phyloP scores from a whole-genome alignment of 2,888 invertebrate genomes.

The Trachelus tabidus region DNA sequence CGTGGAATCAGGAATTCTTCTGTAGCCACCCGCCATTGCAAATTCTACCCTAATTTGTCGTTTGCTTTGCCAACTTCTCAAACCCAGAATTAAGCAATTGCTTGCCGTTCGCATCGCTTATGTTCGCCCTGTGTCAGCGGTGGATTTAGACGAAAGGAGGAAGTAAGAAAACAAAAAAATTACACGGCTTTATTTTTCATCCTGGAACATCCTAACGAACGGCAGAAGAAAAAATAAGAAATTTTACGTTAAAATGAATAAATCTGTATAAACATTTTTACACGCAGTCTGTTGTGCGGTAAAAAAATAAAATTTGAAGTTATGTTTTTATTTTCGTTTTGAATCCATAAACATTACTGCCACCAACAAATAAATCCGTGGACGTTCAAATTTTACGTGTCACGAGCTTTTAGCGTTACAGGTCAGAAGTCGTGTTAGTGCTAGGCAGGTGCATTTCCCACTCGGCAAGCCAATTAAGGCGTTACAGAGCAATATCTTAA shows the following conservation, averaged over 20 bases:
- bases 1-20: slow-evolving; percentile 32
- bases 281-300: background rate
- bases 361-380: background rate
- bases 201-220: background rate
- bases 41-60: slow-evolving; percentile 15
- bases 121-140: slow-evolving; percentile 9
- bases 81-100: slow-evolving; percentile 51
- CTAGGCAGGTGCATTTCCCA: no score
- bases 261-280: background rate
- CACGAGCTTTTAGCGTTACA: no score
- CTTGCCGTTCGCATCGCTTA: slow-evolving; percentile 3
- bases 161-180: slow-evolving; percentile 1
- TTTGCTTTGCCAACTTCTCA: slow-evolving; percentile 57
- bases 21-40: slow-evolving; percentile 23
- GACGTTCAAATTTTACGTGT: no score
- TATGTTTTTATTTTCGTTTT: background rate
- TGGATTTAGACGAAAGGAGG: slow-evolving; percentile 10
- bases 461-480: no score
- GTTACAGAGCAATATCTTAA: background rate
- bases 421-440: no score
- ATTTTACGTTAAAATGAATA: background rate
- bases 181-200: background rate
- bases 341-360: background rate
- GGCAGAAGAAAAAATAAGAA: background rate
- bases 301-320: background rate